Percentiles rank a stretch among this genome's conserved stretches.
phyloP scores from a whole-genome alignment of 2,797 vertebrate genomes.

The Acrossocheilus wenchowensis region DNA sequence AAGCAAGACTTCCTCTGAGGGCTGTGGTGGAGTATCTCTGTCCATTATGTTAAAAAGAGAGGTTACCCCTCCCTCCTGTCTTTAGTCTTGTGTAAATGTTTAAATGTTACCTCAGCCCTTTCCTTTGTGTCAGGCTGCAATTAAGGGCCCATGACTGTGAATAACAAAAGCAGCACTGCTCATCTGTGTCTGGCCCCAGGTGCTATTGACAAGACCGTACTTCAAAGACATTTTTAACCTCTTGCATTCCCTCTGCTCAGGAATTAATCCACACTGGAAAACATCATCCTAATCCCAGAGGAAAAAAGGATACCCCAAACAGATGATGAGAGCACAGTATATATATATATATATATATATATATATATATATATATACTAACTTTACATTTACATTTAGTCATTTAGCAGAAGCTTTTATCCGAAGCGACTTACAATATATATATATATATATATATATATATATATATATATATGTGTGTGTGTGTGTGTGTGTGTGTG shows the following conservation, averaged over 20 bases:
- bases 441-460: no score
- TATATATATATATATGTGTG: no score
- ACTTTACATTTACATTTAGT: no score
- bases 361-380: no score
- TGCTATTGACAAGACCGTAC: constrained; percentile 78
- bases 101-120: constrained; percentile 73
- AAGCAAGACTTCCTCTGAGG: not conserved
- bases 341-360: not conserved
- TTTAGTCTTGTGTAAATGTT: constrained; percentile 67
- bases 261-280: constrained; percentile 84
- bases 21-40: constrained; percentile 18
- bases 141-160: constrained; percentile 78
- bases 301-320: constrained; percentile 18
- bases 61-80: constrained; percentile 59
- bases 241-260: constrained; percentile 78
- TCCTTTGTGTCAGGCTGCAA: constrained; percentile 75
- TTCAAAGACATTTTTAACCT: constrained; percentile 84
- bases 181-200: constrained; percentile 77
- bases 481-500: no score
- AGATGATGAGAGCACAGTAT: not conserved
- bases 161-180: constrained; percentile 80
- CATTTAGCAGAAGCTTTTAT: no score
- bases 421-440: no score
- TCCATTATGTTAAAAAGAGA: constrained; percentile 69
- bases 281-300: constrained; percentile 77